Conservation (phyloP, 1,140 invertebrate species). For the Hyles vespertilio region DNA sequence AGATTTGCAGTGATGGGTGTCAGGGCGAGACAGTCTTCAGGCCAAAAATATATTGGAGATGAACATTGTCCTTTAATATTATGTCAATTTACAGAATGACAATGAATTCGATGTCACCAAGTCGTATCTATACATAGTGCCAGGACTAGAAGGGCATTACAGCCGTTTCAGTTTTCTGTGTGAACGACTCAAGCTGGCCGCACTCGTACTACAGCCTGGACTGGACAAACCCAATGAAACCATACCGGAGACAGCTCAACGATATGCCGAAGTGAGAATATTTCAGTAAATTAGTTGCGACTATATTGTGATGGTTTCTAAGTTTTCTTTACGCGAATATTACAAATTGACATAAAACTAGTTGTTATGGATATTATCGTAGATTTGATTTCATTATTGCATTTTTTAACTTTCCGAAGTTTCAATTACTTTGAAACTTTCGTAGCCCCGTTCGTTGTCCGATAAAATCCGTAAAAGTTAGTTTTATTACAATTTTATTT, state of each 20-base stretch:
- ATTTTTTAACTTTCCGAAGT: no score
- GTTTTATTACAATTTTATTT: background rate
- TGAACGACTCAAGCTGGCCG: no score
- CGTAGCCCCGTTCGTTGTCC: no score
- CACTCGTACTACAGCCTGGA: no score
- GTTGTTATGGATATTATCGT: no score
- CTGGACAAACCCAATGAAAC: no score
- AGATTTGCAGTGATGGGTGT: conserved; percentile 5
- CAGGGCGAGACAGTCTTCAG: no score
- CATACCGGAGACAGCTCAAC: no score
- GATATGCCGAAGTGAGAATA: conserved; percentile 25
- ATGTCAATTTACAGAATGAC: conserved; percentile 25
- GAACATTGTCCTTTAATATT: background rate
- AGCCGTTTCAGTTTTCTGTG: conserved; percentile 18
- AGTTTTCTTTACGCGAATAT: conserved; percentile 24
- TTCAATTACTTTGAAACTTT: no score
- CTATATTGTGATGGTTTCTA: conserved; percentile 10
- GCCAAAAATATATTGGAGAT: no score
- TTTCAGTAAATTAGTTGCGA: conserved; percentile 19
- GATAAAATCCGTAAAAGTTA: no score
- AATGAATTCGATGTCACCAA: conserved; percentile 37
- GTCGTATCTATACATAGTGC: conserved; percentile 34
- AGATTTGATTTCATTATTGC: background rate
- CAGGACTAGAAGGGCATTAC: conserved; percentile 39
- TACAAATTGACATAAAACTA: no score